phyloP scores from a whole-genome alignment of 2,113 vertebrate genomes.

The Microcebus ravelobensis region DNA sequence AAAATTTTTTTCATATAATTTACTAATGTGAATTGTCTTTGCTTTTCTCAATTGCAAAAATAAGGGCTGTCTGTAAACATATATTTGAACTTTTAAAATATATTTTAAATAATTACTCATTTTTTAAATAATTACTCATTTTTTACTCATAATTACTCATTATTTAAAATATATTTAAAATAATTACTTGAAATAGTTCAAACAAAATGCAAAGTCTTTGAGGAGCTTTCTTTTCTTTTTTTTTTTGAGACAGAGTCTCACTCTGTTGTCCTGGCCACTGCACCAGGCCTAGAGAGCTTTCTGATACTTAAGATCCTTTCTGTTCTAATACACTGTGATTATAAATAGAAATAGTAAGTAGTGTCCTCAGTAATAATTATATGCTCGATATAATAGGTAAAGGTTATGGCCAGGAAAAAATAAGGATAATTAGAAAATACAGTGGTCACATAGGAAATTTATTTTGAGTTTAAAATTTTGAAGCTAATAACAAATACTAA shows the following conservation, averaged over 20 bases:
- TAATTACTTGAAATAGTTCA: not conserved
- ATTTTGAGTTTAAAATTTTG: constrained; percentile 46
- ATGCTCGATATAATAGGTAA: not conserved
- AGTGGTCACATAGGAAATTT: not conserved
- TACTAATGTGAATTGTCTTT: not conserved
- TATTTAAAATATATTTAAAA: not conserved
- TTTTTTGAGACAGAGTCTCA: too few species aligned
- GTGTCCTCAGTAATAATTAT: not conserved
- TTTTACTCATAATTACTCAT: too few species aligned
- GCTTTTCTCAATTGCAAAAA: not conserved
- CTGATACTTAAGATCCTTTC: constrained; percentile 14
- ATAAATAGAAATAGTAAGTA: constrained; percentile 21
- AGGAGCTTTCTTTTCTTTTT: not conserved
- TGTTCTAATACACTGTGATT: not conserved
- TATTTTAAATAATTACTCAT: not conserved
- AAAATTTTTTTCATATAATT: not conserved
- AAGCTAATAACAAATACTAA: constrained; percentile 27
- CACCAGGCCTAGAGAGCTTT: not conserved
- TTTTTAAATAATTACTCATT: not conserved
- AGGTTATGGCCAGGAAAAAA: not conserved
- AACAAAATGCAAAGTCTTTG: constrained; percentile 35
- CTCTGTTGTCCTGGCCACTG: too few species aligned
- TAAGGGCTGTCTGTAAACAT: constrained; percentile 8
- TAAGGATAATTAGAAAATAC: not conserved
- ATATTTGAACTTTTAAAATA: not conserved